A percentile compares a stretch with the other conserved stretches of the same genome.
Evolutionary conservation across 1,140 invertebrate species (phyloP).

Genomic region (Diabrotica virgifera): DNA sequence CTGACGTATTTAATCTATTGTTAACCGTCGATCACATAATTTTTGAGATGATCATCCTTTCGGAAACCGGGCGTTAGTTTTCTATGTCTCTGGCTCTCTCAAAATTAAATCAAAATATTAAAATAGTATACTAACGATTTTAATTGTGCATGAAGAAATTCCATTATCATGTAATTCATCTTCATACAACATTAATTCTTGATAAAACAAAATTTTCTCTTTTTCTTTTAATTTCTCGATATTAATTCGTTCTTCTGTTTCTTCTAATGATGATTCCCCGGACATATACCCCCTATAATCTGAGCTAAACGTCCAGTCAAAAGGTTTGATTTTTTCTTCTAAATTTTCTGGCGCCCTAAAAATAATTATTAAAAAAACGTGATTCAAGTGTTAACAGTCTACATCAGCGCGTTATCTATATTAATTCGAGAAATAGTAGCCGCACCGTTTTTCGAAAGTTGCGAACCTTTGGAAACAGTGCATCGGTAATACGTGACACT

Average conservation of each 20-base stretch:
- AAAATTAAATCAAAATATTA: not conserved
- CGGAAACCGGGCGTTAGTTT: too few relatives aligned
- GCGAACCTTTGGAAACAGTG: too few relatives aligned
- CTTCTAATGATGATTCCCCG: slow-evolving; percentile 57
- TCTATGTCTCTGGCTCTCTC: not conserved
- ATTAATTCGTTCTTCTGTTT: slow-evolving; percentile 79
- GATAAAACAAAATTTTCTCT: slow-evolving; percentile 93
- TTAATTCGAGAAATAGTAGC: too few relatives aligned
- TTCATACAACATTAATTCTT: slow-evolving; percentile 92
- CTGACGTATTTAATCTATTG: too few relatives aligned
- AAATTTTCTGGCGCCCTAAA: slow-evolving; percentile 59
- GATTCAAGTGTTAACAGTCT: too few relatives aligned
- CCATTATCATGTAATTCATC: slow-evolving; percentile 99
- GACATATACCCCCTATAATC: slow-evolving; percentile 83
- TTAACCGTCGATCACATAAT: too few relatives aligned
- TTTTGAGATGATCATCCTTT: too few relatives aligned
- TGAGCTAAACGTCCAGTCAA: slow-evolving; percentile 98
- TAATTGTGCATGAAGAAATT: slow-evolving; percentile 82
- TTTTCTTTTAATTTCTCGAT: slow-evolving; percentile 84
- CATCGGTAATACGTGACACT: too few relatives aligned
- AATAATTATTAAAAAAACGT: slow-evolving; percentile 14
- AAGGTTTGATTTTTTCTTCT: slow-evolving; percentile 79
- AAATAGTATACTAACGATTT: slow-evolving; percentile 74
- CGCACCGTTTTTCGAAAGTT: too few relatives aligned
- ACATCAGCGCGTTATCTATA: too few relatives aligned